These are phyloP conservation scores for Uloborus plumipes DNA, from an alignment of 2,888 invertebrate genomes.

Conservation along the genomic window DNA sequence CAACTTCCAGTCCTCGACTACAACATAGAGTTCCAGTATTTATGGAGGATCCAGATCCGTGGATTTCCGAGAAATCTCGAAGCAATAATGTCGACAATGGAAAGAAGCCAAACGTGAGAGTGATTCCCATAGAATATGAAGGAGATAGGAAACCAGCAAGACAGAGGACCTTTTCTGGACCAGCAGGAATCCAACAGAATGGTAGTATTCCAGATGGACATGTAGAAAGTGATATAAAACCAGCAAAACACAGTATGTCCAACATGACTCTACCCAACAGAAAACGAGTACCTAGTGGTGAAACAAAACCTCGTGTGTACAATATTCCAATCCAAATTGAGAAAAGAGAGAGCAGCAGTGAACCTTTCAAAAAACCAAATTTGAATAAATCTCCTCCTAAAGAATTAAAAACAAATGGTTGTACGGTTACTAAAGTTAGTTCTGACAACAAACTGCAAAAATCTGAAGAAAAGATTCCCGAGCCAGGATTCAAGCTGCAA, in stretches of 20 bases:
- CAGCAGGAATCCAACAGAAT: background rate
- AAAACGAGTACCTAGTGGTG: background rate
- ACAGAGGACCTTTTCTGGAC: constrained; percentile 19
- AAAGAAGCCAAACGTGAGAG: constrained; percentile 35
- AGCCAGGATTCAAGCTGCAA: background rate
- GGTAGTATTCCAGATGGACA: too few species aligned
- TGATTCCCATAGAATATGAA: constrained; percentile 49
- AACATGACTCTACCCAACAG: background rate
- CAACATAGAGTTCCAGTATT: constrained; percentile 55
- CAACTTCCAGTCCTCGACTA: constrained; percentile 31
- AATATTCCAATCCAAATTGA: constrained; percentile 52
- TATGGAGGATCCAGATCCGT: constrained; percentile 18
- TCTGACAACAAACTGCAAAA: background rate
- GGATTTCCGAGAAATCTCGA: constrained; percentile 10
- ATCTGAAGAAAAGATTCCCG: background rate
- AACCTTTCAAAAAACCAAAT: background rate
- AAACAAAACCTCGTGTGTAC: constrained; percentile 12
- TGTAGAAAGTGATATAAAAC: background rate
- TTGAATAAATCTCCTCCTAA: constrained; percentile 8
- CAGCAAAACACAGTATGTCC: background rate
- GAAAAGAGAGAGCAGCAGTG: background rate
- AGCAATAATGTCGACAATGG: constrained; percentile 14
- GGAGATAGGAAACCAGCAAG: constrained; percentile 3
- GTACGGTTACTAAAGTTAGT: background rate
- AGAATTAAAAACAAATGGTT: background rate